phyloP scores from a whole-genome alignment of 2,797 vertebrate species.

The Pagetopsis macropterus region DNA sequence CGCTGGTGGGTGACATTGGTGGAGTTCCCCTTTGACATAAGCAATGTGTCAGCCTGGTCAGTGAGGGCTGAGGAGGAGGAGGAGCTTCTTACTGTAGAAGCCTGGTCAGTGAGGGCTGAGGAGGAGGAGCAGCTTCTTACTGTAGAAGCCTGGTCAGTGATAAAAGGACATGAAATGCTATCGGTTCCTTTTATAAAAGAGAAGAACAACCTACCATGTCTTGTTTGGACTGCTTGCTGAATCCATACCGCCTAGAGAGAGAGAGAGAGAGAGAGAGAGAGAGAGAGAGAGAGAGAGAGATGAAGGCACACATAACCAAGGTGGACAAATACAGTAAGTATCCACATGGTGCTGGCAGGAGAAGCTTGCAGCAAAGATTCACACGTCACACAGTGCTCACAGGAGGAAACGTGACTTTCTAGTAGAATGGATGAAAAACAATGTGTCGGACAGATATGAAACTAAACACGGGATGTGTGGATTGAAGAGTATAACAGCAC shows the following conservation, averaged over 20 bases:
- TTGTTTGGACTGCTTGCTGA: slow-evolving; percentile 89
- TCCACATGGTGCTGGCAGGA: slow-evolving; percentile 20
- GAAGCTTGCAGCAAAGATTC: slow-evolving; percentile 14
- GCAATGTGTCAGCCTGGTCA: background rate
- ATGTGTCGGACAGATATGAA: slow-evolving; percentile 25
- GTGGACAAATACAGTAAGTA: background rate
- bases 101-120: background rate
- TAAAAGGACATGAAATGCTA: background rate
- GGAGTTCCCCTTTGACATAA: background rate
- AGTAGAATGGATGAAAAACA: slow-evolving; percentile 36
- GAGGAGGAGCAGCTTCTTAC: background rate
- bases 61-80: no score
- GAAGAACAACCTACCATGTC: slow-evolving; percentile 85
- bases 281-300: slow-evolving; percentile 29
- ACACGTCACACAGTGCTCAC: slow-evolving; percentile 63
- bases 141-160: background rate
- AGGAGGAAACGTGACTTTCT: slow-evolving; percentile 68
- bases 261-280: slow-evolving; percentile 34
- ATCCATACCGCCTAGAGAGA: slow-evolving; percentile 88
- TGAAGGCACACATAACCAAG: background rate
- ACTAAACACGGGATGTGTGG: slow-evolving; percentile 2
- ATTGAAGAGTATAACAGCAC: background rate
- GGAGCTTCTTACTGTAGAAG: background rate
- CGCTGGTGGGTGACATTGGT: no score
- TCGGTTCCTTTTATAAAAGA: background rate